These are phyloP conservation scores for Agrochola litura DNA, from an alignment of 2,888 invertebrate genomes.

Conservation along the genomic window DNA sequence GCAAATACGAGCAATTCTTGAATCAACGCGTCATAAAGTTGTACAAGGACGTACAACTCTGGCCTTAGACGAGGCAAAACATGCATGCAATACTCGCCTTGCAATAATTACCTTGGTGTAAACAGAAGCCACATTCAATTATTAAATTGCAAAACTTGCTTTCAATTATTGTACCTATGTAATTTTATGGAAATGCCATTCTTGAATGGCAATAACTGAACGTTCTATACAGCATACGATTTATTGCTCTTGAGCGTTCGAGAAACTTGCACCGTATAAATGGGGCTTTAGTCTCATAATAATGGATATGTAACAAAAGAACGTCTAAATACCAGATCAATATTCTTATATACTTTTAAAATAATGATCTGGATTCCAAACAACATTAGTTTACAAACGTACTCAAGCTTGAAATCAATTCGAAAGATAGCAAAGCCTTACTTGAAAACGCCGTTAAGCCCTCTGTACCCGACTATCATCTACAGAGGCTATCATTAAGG, in stretches of 20 bases:
- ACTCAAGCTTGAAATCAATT: slow-evolving; percentile 41
- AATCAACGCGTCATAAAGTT: background rate
- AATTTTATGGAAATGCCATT: background rate
- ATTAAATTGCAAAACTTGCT: too few relatives aligned
- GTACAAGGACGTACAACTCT: background rate
- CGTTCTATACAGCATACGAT: background rate
- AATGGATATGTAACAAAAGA: background rate
- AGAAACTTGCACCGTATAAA: background rate
- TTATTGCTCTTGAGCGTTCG: background rate
- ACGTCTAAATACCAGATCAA: slow-evolving; percentile 3
- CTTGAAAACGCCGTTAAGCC: slow-evolving; percentile 51
- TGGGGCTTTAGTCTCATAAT: background rate
- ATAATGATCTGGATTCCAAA: background rate
- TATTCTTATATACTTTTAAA: background rate
- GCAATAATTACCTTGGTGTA: background rate
- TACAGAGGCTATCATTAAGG: slow-evolving; percentile 58
- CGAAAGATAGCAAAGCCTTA: slow-evolving; percentile 39
- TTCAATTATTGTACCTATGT: too few relatives aligned
- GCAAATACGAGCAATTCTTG: background rate
- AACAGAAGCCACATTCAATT: too few relatives aligned
- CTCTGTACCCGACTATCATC: slow-evolving; percentile 59
- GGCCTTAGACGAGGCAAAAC: background rate
- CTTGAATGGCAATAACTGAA: background rate
- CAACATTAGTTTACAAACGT: background rate
- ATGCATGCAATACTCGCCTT: background rate